These are phyloP conservation scores for Chromobotia macracanthus DNA, from an alignment of 2,797 vertebrate species.

Conservation along the genomic window DNA sequence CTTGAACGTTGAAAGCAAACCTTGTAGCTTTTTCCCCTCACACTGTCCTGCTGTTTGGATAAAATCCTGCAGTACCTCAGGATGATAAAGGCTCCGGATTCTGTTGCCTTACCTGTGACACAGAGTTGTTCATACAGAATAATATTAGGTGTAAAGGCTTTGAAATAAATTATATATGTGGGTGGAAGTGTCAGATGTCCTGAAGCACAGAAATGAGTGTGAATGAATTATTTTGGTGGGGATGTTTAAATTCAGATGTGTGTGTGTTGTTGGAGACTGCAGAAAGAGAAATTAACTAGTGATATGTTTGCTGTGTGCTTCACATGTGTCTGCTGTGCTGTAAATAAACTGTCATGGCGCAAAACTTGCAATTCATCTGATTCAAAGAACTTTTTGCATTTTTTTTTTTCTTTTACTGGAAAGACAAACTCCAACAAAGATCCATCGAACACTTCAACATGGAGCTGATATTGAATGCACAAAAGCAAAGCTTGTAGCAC, in stretches of 20 bases:
- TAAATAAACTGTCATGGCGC: conserved; percentile 58
- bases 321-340: conserved; percentile 57
- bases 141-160: conserved; percentile 32
- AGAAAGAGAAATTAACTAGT: conserved; percentile 42
- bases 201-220: conserved; percentile 50
- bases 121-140: conserved; percentile 35
- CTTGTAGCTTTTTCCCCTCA: conserved; percentile 50
- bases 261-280: conserved; percentile 24
- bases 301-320: conserved; percentile 52
- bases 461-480: conserved; percentile 16
- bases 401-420: conserved; percentile 35
- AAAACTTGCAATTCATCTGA: conserved; percentile 40
- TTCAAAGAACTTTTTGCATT: conserved; percentile 41
- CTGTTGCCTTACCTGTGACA: conserved; percentile 56
- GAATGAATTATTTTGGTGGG: conserved; percentile 14
- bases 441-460: not conserved
- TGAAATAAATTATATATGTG: conserved; percentile 4
- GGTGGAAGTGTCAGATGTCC: conserved; percentile 23
- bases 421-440: conserved; percentile 10
- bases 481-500: conserved; percentile 61
- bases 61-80: conserved; percentile 45
- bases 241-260: conserved; percentile 20
- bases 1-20: conserved; percentile 18
- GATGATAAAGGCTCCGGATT: conserved; percentile 52
- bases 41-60: conserved; percentile 39